Evolutionary conservation across 2,113 vertebrate species (phyloP).

Genomic region (Lethenteron reissneri): DNA sequence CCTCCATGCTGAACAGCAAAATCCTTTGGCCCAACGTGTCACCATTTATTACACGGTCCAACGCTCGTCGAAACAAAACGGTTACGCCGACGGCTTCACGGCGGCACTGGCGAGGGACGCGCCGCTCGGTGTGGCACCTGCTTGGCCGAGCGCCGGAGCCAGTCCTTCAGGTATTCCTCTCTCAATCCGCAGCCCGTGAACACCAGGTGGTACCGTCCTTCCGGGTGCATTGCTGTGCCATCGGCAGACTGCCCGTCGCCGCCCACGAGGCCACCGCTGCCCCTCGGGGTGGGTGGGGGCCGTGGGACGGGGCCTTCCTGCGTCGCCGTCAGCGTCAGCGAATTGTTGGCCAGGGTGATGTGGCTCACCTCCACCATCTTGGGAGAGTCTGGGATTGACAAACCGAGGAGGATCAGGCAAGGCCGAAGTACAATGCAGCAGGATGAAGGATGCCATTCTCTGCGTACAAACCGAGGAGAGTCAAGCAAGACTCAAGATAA

Average conservation of each 20-base stretch:
- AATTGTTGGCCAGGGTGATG: constrained; percentile 36
- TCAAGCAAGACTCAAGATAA: too few species aligned
- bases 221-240: too few species aligned
- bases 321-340: constrained; percentile 31
- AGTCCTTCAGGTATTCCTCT: constrained; percentile 59
- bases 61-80: too few species aligned
- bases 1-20: too few species aligned
- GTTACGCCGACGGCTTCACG: too few species aligned
- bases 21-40: too few species aligned
- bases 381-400: constrained; percentile 33
- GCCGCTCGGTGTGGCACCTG: constrained; percentile 28
- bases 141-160: constrained; percentile 64
- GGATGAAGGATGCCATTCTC: too few species aligned
- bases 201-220: constrained; percentile 30
- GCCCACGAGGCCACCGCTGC: constrained; percentile 15
- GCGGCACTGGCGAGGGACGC: too few species aligned
- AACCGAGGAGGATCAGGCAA: too few species aligned
- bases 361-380: constrained; percentile 49
- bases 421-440: too few species aligned
- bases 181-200: constrained; percentile 59
- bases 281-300: constrained; percentile 20
- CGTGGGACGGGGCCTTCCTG: constrained; percentile 18
- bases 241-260: constrained; percentile 6
- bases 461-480: too few species aligned
- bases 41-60: too few species aligned